A percentile compares a stretch with the other conserved stretches of the same genome.
Conservation (phyloP, 1,140 invertebrate genomes). For the Homarus americanus region DNA sequence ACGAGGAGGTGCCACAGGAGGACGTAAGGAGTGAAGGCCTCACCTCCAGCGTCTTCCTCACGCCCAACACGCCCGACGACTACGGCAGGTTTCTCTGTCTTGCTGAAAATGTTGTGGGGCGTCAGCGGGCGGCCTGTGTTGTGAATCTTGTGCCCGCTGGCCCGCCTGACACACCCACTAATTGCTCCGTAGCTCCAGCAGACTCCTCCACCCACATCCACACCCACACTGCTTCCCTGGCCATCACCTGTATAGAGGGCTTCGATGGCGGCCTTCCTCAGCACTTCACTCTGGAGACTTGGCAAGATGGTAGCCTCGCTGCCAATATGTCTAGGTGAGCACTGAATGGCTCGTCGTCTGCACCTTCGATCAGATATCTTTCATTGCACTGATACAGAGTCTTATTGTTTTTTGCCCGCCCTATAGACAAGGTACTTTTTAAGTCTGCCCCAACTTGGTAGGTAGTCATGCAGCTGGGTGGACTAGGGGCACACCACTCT, state of each 20-base stretch:
- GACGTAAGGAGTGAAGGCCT: constrained; percentile 35
- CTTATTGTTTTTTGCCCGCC: too few species aligned
- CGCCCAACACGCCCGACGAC: constrained; percentile 45
- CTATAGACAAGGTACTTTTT: too few species aligned
- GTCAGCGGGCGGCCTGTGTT: constrained; percentile 53
- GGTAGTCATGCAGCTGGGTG: too few species aligned
- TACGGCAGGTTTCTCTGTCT: constrained; percentile 54
- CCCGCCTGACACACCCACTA: constrained; percentile 49
- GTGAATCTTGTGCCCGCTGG: constrained; percentile 57
- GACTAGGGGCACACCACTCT: too few species aligned
- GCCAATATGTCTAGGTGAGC: constrained; percentile 46
- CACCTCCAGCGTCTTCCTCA: constrained; percentile 57
- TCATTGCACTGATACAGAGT: too few species aligned
- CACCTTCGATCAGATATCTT: too few species aligned
- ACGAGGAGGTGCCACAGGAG: constrained; percentile 25
- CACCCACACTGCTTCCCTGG: constrained; percentile 28
- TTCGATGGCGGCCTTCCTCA: constrained; percentile 58
- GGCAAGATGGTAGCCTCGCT: constrained; percentile 39
- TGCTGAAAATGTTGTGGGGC: constrained; percentile 48
- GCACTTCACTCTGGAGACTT: constrained; percentile 52
- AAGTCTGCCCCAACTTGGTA: too few species aligned
- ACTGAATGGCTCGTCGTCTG: background rate
- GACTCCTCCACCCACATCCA: constrained; percentile 7
- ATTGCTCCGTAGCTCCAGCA: constrained; percentile 38
- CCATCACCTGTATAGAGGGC: constrained; percentile 45